These are phyloP conservation scores for Zaprionus vittiger DNA, from an alignment of 1,140 invertebrate species.

Conservation along the genomic window DNA sequence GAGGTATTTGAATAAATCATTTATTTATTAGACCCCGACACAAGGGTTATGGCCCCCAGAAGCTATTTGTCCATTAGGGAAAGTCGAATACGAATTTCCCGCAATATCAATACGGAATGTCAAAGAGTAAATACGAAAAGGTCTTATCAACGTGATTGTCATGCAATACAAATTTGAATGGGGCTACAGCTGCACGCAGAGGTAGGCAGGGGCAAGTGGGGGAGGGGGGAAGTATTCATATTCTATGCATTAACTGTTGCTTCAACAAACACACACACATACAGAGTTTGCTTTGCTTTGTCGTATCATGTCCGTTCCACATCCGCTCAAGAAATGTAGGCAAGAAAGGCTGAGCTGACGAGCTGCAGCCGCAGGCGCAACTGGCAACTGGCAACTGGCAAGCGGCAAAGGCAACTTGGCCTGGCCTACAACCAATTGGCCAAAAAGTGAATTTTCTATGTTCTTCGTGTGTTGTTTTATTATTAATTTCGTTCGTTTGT, in stretches of 20 bases:
- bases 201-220: constrained; percentile 2
- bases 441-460: constrained; percentile 71
- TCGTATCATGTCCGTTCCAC: constrained; percentile 9
- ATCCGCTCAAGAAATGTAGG: constrained; percentile 37
- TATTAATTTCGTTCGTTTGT: constrained; percentile 71
- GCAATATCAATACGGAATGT: constrained; percentile 11
- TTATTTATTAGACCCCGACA: not conserved
- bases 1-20: not conserved
- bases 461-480: constrained; percentile 68
- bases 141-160: constrained; percentile 11
- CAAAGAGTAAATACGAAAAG: constrained; percentile 8
- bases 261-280: constrained; percentile 25
- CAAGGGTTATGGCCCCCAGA: not conserved
- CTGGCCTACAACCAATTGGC: constrained; percentile 47
- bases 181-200: constrained; percentile 50
- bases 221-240: constrained; percentile 50
- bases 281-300: not conserved
- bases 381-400: constrained; percentile 10
- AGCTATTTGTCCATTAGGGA: constrained; percentile 1
- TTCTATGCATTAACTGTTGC: constrained; percentile 76
- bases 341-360: constrained; percentile 41
- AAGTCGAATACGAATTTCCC: not conserved
- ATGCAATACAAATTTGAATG: constrained; percentile 28
- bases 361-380: constrained; percentile 34
- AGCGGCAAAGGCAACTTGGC: constrained; percentile 6